Percentiles rank a stretch among this genome's conserved stretches.
Conservation (phyloP, 2,113 vertebrate species). For the Australoheros scitulus region DNA sequence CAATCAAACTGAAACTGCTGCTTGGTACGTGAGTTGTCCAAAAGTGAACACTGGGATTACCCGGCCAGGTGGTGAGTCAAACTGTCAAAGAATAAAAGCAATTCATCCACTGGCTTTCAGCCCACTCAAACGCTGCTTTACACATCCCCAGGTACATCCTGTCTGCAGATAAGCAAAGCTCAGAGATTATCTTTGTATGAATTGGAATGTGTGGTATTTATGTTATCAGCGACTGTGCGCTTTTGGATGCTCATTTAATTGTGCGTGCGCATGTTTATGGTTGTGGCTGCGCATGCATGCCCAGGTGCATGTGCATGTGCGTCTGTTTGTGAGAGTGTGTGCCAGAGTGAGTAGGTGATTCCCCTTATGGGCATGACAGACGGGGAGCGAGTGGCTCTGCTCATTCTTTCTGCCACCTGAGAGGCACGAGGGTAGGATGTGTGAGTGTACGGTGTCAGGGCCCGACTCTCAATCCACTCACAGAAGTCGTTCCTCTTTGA, state of each 20-base stretch:
- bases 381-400: conserved; percentile 37
- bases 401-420: conserved; percentile 26
- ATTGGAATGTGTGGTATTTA: conserved; percentile 13
- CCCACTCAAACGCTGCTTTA: conserved; percentile 16
- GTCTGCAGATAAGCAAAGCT: conserved; percentile 6
- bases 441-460: not conserved
- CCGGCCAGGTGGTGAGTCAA: conserved; percentile 61
- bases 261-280: not conserved
- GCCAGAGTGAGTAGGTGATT: conserved; percentile 34
- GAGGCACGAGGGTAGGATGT: not conserved
- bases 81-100: conserved; percentile 35
- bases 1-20: conserved; percentile 33
- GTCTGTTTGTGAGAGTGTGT: conserved; percentile 7
- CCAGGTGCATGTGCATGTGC: not conserved
- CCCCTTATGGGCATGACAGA: conserved; percentile 53
- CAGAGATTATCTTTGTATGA: conserved; percentile 20
- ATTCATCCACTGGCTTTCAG: conserved; percentile 32
- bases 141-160: not conserved
- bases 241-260: conserved; percentile 26
- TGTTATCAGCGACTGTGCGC: not conserved
- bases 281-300: not conserved
- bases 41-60: conserved; percentile 41
- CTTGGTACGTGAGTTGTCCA: conserved; percentile 18
- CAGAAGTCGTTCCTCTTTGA: not conserved
- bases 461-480: conserved; percentile 1